phyloP scores from a whole-genome alignment of 2,797 vertebrate genomes.

The Enteromius mattozi region DNA sequence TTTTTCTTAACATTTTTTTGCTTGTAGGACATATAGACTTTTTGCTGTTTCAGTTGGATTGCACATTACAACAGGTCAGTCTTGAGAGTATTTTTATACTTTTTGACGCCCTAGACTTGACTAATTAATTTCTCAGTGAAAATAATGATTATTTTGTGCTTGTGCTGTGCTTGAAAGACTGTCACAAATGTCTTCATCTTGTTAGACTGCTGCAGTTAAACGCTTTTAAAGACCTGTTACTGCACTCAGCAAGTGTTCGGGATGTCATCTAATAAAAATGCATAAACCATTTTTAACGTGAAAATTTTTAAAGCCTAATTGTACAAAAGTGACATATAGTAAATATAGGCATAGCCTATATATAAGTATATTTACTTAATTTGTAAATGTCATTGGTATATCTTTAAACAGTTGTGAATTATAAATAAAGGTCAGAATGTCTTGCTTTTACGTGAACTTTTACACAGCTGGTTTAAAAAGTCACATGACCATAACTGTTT shows the following conservation, averaged over 20 bases:
- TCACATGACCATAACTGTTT: neutral
- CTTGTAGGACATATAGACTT: constrained; percentile 62
- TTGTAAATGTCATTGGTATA: too few relatives aligned
- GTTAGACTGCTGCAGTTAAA: neutral
- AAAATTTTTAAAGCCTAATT: neutral
- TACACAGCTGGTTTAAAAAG: neutral
- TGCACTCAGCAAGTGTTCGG: neutral
- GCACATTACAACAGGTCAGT: constrained; percentile 69
- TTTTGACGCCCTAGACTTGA: neutral
- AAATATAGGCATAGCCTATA: too few relatives aligned
- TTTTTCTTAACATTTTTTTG: constrained; percentile 45
- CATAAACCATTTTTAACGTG: neutral
- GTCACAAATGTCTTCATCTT: neutral
- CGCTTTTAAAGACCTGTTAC: neutral
- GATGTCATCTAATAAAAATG: neutral
- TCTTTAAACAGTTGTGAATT: neutral
- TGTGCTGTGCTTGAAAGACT: neutral
- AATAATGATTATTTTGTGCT: neutral
- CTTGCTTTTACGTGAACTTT: neutral
- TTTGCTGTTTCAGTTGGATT: constrained; percentile 43
- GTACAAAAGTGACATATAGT: neutral
- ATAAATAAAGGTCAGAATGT: neutral
- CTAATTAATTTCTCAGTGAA: neutral
- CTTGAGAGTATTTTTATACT: neutral
- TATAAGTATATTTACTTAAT: neutral